phyloP scores from a whole-genome alignment of 1,140 invertebrate genomes.

The Polypedilum pembai region DNA sequence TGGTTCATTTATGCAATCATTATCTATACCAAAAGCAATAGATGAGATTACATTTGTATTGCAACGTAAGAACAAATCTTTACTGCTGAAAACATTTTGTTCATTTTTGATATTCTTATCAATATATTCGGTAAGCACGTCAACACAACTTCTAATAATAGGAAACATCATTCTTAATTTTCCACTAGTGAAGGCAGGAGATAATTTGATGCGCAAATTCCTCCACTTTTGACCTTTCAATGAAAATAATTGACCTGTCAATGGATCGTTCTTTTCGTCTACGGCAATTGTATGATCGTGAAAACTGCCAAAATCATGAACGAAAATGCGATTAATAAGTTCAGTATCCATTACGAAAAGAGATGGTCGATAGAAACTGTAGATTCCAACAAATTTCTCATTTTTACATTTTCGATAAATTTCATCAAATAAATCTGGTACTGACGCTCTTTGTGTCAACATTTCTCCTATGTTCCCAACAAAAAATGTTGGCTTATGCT shows the following conservation, averaged over 20 bases:
- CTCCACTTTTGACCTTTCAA: slow-evolving; percentile 51
- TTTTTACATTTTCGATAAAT: slow-evolving; percentile 34
- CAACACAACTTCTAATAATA: slow-evolving; percentile 39
- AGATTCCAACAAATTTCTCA: slow-evolving; percentile 41
- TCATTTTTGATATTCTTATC: neutral
- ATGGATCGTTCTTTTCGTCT: slow-evolving; percentile 45
- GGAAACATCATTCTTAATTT: slow-evolving; percentile 52
- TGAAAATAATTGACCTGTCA: slow-evolving; percentile 47
- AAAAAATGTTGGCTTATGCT: slow-evolving; percentile 35
- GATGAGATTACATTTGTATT: slow-evolving; percentile 35
- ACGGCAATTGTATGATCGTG: slow-evolving; percentile 45
- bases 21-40: slow-evolving; percentile 35
- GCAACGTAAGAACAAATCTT: neutral
- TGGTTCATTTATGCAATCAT: slow-evolving; percentile 33
- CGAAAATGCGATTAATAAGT: slow-evolving; percentile 46
- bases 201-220: slow-evolving; percentile 51
- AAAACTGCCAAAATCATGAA: slow-evolving; percentile 52
- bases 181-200: slow-evolving; percentile 53
- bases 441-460: slow-evolving; percentile 31
- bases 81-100: neutral
- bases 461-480: slow-evolving; percentile 35
- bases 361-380: slow-evolving; percentile 38
- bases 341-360: slow-evolving; percentile 43
- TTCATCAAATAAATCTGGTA: slow-evolving; percentile 35
- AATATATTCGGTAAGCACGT: slow-evolving; percentile 33